Percentiles rank a stretch among this genome's conserved stretches.
Conservation (phyloP, 2,113 vertebrate genomes). For the Scomber scombrus region DNA sequence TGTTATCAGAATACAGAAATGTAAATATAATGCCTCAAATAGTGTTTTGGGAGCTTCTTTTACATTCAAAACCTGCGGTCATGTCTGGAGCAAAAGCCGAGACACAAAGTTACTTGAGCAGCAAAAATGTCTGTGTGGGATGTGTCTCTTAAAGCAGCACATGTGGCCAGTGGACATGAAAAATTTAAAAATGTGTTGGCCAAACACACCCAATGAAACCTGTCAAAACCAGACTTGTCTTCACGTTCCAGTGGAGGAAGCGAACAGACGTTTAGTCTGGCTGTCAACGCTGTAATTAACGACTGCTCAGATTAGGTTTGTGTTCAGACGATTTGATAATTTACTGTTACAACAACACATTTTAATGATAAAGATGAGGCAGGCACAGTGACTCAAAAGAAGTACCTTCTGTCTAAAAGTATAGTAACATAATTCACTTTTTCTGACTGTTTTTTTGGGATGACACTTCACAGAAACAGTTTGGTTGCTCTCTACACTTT, state of each 20-base stretch:
- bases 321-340: constrained; percentile 26
- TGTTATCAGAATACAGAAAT: too few species aligned
- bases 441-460: too few species aligned
- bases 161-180: neutral
- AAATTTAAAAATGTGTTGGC: neutral
- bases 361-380: too few species aligned
- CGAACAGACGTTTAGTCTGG: constrained; percentile 32
- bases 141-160: neutral
- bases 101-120: neutral
- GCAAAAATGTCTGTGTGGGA: neutral
- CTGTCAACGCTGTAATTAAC: constrained; percentile 38
- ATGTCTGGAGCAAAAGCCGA: neutral
- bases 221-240: neutral
- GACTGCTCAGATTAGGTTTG: constrained; percentile 10
- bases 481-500: neutral
- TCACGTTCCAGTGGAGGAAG: neutral
- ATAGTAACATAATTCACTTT: too few species aligned
- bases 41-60: too few species aligned
- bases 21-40: too few species aligned
- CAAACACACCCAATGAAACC: neutral
- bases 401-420: constrained; percentile 3
- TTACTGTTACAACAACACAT: constrained; percentile 16
- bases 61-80: too few species aligned
- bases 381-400: too few species aligned
- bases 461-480: too few species aligned